A percentile compares a stretch with the other conserved stretches of the same genome.
Evolutionary conservation across 2,797 vertebrate genomes (phyloP).

Genomic region (Eutrigla gurnardus): DNA sequence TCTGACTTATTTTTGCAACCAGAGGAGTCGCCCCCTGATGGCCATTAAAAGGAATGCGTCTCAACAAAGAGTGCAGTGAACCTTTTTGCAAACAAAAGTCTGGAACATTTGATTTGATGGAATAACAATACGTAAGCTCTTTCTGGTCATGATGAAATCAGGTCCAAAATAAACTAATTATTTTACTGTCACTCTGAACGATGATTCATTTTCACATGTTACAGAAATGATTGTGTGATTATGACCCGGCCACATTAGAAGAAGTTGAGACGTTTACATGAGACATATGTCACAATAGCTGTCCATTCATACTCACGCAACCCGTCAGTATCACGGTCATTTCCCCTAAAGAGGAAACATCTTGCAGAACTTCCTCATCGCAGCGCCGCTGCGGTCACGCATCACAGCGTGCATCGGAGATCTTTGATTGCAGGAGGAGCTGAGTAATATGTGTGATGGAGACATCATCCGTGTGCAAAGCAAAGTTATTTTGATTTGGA

Average conservation of each 20-base stretch:
- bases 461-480: background rate
- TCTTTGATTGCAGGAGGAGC: constrained; percentile 25
- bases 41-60: background rate
- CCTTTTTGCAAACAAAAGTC: background rate
- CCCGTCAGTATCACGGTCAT: constrained; percentile 39
- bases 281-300: constrained; percentile 50
- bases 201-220: constrained; percentile 31
- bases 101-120: background rate
- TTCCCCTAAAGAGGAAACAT: constrained; percentile 74
- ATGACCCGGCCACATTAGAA: constrained; percentile 13
- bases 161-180: background rate
- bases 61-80: background rate
- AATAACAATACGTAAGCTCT: background rate
- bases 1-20: background rate
- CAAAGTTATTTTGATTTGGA: background rate
- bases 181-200: constrained; percentile 7
- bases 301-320: constrained; percentile 48
- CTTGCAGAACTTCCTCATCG: constrained; percentile 78
- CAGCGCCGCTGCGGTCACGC: constrained; percentile 27
- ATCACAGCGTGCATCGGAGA: constrained; percentile 32
- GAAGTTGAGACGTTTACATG: constrained; percentile 45
- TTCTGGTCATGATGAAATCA: constrained; percentile 19
- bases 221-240: constrained; percentile 29
- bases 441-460: constrained; percentile 5
- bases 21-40: background rate